These are phyloP conservation scores for Hypotaenidia okinawae DNA, from an alignment of 2,797 vertebrate species.

Conservation along the genomic window DNA sequence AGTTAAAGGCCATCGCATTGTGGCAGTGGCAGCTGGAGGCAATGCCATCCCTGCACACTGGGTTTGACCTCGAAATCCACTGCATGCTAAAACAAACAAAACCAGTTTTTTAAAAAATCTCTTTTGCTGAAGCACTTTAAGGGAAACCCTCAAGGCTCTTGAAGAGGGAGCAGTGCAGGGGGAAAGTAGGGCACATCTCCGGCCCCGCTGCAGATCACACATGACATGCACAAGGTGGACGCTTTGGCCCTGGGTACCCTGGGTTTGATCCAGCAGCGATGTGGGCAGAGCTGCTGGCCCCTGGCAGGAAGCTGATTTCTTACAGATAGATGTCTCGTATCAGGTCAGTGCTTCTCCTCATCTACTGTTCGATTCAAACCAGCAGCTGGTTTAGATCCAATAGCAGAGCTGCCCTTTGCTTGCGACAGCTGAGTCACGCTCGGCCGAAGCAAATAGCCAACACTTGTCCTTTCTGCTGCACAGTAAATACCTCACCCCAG, in stretches of 20 bases:
- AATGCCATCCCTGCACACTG: not conserved
- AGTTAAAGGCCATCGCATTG: not conserved
- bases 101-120: not conserved
- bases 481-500: not conserved
- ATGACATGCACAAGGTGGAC: not conserved
- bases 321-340: not conserved
- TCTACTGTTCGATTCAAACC: not conserved
- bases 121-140: not conserved
- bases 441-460: not conserved
- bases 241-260: not conserved
- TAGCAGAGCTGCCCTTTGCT: not conserved
- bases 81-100: not conserved
- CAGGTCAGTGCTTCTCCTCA: not conserved
- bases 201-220: not conserved
- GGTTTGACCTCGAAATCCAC: not conserved
- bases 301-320: not conserved
- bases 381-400: not conserved
- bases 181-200: conserved; percentile 22
- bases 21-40: not conserved
- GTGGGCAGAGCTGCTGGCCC: not conserved
- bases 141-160: not conserved
- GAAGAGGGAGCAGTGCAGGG: not conserved
- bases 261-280: not conserved
- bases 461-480: not conserved
- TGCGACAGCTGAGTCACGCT: not conserved